Base-by-base conservation (phyloP, 1,140 invertebrate genomes). In the Parasteatoda tepidariorum region DNA sequence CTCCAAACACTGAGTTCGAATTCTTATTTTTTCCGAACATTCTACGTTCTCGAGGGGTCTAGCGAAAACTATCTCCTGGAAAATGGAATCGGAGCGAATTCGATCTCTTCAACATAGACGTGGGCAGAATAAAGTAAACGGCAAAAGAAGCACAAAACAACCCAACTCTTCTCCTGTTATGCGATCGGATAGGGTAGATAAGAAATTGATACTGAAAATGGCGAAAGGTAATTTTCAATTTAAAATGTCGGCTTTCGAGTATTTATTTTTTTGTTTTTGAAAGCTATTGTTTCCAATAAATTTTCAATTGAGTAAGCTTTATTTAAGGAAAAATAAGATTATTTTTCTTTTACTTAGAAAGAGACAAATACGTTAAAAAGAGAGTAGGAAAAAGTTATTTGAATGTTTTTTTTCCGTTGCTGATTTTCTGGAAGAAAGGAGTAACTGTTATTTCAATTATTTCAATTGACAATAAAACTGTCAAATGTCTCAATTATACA, bases 41-140 rank as follows among this genome's bases (percentile, higher is more conserved):
- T 11, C 18, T 7, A 7, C 4, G 73, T 31, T 61, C 64, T 66
- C 64, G 64, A 66, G 64, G 33, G 64, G 33, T n/a, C 64, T 15
- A 18, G 64, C 15, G 59, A 66, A 66, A 33, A 66, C 64, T 75
- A 24, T 75, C 33, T 38, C 57, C 7, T 28, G 57, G 31, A 75
- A 75, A 75, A 73, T 73, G 57, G 73, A 62, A 75, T 38, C 15
- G 55, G 73, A 31, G 55, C 28, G 73, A 75, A 75, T 62, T 75
- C 73, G 73, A 75, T 75, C 73, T 75, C 73, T 61, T 75, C 73
- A 61, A 61, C 73, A 30, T 22, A 62, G 73, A 75, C 73, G 73
- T 75, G 73, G 62, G 73, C 13, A 75, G 73, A 75, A 75, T 75
- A 75, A 74, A 61, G 73, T 57, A 75, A 54, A 75, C 73, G 73